phyloP scores from a whole-genome alignment of 2,797 vertebrate genomes.

The Acridotheres tristis region DNA sequence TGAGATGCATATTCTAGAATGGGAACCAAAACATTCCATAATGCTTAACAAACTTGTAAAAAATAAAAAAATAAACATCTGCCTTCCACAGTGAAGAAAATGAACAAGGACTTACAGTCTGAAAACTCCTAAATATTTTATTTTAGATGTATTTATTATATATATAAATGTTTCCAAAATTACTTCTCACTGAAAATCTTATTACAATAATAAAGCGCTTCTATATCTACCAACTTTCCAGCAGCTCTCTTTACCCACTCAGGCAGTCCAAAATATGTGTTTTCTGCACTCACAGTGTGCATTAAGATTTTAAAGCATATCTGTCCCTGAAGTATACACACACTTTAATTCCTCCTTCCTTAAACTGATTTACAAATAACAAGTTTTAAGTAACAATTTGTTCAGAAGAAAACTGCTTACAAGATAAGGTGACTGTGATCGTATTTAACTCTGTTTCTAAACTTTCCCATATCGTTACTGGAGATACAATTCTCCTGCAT shows the following conservation, averaged over 20 bases:
- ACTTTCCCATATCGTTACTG: background rate
- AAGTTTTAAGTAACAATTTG: constrained; percentile 12
- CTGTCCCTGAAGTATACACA: background rate
- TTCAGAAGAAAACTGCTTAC: background rate
- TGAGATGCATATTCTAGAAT: constrained; percentile 58
- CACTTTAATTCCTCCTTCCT: constrained; percentile 18
- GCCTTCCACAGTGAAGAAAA: constrained; percentile 2
- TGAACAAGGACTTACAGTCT: constrained; percentile 47
- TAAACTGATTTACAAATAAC: background rate
- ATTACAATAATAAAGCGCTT: constrained; percentile 12
- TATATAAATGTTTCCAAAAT: constrained; percentile 43
- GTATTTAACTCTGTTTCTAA: background rate
- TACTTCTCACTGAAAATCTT: constrained; percentile 20
- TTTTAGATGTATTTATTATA: constrained; percentile 45
- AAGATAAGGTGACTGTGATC: background rate
- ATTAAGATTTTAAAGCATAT: background rate
- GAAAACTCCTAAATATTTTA: constrained; percentile 43
- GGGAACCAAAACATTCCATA: constrained; percentile 62
- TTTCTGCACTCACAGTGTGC: background rate
- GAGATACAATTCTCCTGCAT: background rate
- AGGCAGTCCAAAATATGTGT: background rate
- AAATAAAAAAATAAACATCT: constrained; percentile 71
- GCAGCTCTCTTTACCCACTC: background rate
- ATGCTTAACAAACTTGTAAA: constrained; percentile 65
- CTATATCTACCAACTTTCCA: constrained; percentile 20